Conservation (phyloP, 2,888 invertebrate genomes). For the Thysanoteuthis rhombus region DNA sequence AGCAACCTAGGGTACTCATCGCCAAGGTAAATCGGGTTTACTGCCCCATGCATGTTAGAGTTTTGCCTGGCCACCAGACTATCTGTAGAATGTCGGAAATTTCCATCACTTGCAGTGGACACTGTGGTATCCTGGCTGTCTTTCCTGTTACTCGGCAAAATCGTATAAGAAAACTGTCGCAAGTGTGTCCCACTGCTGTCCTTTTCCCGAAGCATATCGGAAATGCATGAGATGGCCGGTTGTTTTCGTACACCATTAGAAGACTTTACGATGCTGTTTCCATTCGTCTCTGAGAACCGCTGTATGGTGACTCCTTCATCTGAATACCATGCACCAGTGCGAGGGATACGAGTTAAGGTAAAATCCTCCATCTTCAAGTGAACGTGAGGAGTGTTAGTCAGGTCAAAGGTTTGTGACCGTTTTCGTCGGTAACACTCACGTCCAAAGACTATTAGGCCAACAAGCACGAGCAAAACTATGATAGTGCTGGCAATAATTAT, state of each 20-base stretch:
- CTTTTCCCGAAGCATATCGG: slow-evolving; percentile 18
- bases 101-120: neutral
- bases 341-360: slow-evolving; percentile 52
- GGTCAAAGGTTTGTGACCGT: slow-evolving; percentile 50
- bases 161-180: slow-evolving; percentile 23
- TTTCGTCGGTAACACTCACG: slow-evolving; percentile 50
- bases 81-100: slow-evolving; percentile 35
- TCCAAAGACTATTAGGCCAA: slow-evolving; percentile 45
- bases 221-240: slow-evolving; percentile 18
- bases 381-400: slow-evolving; percentile 49
- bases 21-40: slow-evolving; percentile 37
- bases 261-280: slow-evolving; percentile 29
- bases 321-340: slow-evolving; percentile 46
- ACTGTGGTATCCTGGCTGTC: slow-evolving; percentile 31
- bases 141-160: slow-evolving; percentile 16
- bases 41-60: slow-evolving; percentile 31
- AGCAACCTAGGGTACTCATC: slow-evolving; percentile 34
- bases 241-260: slow-evolving; percentile 28
- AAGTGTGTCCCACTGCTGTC: neutral
- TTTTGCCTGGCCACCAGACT: slow-evolving; percentile 34
- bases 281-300: slow-evolving; percentile 36
- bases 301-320: slow-evolving; percentile 43
- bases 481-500: slow-evolving; percentile 51
- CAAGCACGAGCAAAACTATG: slow-evolving; percentile 45
- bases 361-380: slow-evolving; percentile 53